These are phyloP conservation scores for Gymnothorax javanicus DNA, from an alignment of 2,797 vertebrate genomes.

Conservation along the genomic window DNA sequence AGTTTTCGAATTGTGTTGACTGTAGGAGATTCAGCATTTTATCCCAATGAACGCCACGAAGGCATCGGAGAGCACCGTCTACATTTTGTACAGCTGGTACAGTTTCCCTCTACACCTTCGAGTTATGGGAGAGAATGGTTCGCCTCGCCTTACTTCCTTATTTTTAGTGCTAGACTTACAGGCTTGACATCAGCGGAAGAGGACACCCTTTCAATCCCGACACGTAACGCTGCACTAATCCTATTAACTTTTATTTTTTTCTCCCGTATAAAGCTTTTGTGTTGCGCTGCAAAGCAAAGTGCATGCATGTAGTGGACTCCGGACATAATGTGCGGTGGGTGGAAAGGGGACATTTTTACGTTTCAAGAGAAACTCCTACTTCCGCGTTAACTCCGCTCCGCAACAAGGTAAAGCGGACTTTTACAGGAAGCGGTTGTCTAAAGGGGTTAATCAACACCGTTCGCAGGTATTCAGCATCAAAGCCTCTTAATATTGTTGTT, in stretches of 20 bases:
- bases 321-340: neutral
- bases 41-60: neutral
- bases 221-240: neutral
- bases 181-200: constrained; percentile 24
- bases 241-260: constrained; percentile 14
- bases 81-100: neutral
- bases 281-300: neutral
- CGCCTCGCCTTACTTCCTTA: constrained; percentile 10
- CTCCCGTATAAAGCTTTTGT: constrained; percentile 4
- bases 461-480: constrained; percentile 21
- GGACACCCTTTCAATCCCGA: constrained; percentile 17
- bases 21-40: neutral
- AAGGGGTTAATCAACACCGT: constrained; percentile 25
- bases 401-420: constrained; percentile 25
- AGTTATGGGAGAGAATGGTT: constrained; percentile 12
- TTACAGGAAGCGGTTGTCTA: constrained; percentile 19
- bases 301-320: neutral
- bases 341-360: constrained; percentile 1
- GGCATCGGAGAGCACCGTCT: neutral
- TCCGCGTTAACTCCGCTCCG: constrained; percentile 18
- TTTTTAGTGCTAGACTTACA: constrained; percentile 17
- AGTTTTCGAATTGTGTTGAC: neutral
- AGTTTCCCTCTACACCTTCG: neutral
- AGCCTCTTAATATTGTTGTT: neutral
- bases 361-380: constrained; percentile 24